Conservation (phyloP, 2,797 vertebrate genomes). For the Menidia menidia region DNA sequence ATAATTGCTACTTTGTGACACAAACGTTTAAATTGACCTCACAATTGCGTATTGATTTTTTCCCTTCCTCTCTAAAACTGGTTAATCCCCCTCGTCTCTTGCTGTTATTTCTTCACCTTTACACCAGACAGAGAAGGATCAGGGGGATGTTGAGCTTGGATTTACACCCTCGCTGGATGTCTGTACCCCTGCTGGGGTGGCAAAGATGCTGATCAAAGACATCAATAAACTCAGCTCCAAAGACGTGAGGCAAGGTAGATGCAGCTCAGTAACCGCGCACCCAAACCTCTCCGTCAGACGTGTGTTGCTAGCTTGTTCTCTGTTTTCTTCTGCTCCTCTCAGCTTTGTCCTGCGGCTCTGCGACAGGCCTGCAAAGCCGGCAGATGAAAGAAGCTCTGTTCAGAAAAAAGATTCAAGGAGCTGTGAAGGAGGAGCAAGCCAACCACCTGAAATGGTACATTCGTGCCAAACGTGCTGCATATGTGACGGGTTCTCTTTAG, state of each 20-base stretch:
- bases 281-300: not conserved
- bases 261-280: not conserved
- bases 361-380: conserved; percentile 71
- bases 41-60: no score
- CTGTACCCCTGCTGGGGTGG: conserved; percentile 87
- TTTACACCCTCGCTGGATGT: conserved; percentile 78
- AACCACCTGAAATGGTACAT: conserved; percentile 85
- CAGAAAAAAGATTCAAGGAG: conserved; percentile 82
- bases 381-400: conserved; percentile 89
- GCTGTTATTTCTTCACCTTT: not conserved
- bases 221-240: conserved; percentile 84
- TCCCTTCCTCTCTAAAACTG: no score
- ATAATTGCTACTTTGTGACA: not conserved
- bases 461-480: no score
- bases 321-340: conserved; percentile 6
- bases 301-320: not conserved
- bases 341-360: conserved; percentile 76
- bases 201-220: conserved; percentile 88
- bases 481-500: no score
- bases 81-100: no score
- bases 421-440: conserved; percentile 79
- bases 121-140: conserved; percentile 36
- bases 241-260: conserved; percentile 86
- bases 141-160: conserved; percentile 65
- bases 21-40: no score